Evolutionary conservation across 2,888 invertebrate genomes (phyloP), one percentile per base, ranked within the genome.

Genomic region (Meganola albula): DNA sequence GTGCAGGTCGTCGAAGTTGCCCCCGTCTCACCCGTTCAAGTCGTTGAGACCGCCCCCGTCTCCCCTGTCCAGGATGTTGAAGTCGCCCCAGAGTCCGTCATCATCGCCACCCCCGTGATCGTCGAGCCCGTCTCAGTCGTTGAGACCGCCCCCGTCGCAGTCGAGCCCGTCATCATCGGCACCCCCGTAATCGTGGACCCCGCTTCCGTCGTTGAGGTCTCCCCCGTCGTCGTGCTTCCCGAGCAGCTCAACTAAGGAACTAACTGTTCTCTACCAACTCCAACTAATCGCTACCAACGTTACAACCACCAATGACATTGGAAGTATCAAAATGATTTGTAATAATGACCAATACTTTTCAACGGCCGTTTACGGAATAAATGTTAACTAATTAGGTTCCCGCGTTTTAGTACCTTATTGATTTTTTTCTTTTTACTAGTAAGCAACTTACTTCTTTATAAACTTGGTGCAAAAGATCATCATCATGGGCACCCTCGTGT

Each of bases 191-290:
- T 18, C 12, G 31, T 35, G 3, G 42, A 37, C 34, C 34, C 48
- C 32, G 47, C 36, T n/a, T 55, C 55, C 32, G 12, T 48, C 23
- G 14, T 48, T 13, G 50, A 54, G 16, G 28, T 42, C 12, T 51
- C 61, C 36, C 34, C 24, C 30, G 57, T 42, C 10, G 42, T 62
- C 34, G 37, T 43, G 24, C 53, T 62, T 11, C 70, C 70, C 24
- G 66, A 61, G 10, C 41, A 28, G 27, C 63, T 69, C 34, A 66
- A 66, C 58, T 69, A 65, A 64, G n/a, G n/a, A n/a, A n/a, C n/a
- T n/a, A n/a, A n/a, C n/a, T n/a, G n/a, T n/a, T n/a, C n/a, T n/a
- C n/a, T n/a, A n/a, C n/a, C n/a, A n/a, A n/a, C n/a, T n/a, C n/a
- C n/a, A n/a, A n/a, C n/a, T n/a, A n/a, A n/a, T n/a, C n/a, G n/a